Evolutionary conservation across 64 coral and sea anemone species (phyloP).

Genomic region (Hydrozoanthus tunicans): DNA sequence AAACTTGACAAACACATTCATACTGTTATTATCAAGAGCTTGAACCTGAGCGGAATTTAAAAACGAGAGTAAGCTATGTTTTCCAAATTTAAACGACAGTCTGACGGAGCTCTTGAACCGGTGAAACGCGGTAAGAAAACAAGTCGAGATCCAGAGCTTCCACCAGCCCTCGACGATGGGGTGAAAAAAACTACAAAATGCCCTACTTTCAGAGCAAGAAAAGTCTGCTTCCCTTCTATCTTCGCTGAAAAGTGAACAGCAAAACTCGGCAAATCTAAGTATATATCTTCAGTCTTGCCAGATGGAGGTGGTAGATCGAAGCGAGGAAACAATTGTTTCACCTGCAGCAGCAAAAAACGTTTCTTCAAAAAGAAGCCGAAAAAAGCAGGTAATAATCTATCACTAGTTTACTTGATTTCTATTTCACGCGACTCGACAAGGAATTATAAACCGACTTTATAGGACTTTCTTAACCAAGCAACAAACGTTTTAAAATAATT

Average conservation of each 20-base stretch:
- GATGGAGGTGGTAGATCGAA: not conserved
- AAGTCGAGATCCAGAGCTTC: not conserved
- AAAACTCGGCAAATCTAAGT: too few relatives aligned
- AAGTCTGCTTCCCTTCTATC: too few relatives aligned
- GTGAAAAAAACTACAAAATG: not conserved
- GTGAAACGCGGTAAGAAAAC: constrained; percentile 7
- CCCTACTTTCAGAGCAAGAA: too few relatives aligned
- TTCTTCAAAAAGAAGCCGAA: not conserved
- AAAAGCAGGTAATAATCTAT: constrained; percentile 18
- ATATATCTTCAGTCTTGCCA: not conserved
- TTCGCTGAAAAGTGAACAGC: too few relatives aligned
- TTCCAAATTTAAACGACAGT: not conserved
- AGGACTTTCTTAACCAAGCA: not conserved
- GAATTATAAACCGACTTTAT: not conserved
- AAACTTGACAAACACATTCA: too few relatives aligned
- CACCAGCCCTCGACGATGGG: not conserved
- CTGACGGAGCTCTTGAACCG: not conserved
- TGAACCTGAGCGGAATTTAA: not conserved
- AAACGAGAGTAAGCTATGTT: too few relatives aligned
- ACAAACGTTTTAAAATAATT: not conserved
- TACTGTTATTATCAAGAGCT: not conserved
- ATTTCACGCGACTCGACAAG: not conserved
- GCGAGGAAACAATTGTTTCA: not conserved
- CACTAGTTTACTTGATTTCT: constrained; percentile 8
- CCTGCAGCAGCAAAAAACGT: not conserved